Percentiles rank a stretch among this genome's conserved stretches.
These are phyloP conservation scores for Pituophis catenifer DNA, from an alignment of 2,113 vertebrate species.

Conservation along the genomic window DNA sequence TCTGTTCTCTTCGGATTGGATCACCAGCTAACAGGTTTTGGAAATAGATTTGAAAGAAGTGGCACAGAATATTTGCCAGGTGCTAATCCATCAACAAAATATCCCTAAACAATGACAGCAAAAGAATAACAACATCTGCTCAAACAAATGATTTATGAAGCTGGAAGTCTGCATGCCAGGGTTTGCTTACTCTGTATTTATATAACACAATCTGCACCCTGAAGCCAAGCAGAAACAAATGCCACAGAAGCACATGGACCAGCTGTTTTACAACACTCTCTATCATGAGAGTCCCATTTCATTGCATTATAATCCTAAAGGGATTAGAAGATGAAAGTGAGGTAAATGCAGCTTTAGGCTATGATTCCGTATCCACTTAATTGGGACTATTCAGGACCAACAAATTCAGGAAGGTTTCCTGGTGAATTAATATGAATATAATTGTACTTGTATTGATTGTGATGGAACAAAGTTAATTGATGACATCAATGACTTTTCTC, in stretches of 20 bases:
- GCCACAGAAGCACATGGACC: neutral
- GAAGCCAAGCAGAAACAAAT: constrained; percentile 17
- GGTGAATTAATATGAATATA: neutral
- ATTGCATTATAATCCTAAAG: neutral
- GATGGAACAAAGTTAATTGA: neutral
- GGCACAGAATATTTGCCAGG: neutral
- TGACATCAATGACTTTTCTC: neutral
- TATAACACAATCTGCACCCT: constrained; percentile 8
- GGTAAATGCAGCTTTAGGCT: neutral
- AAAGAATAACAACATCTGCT: constrained; percentile 42
- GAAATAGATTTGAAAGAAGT: neutral
- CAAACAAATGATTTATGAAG: constrained; percentile 26
- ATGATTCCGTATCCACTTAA: neutral
- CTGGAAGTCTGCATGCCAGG: neutral
- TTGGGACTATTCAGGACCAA: neutral
- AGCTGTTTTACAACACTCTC: constrained; percentile 1
- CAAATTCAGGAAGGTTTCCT: neutral
- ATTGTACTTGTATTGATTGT: neutral
- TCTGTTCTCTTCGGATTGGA: neutral
- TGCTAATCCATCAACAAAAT: constrained; percentile 12
- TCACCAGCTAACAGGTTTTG: neutral
- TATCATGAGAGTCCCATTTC: neutral
- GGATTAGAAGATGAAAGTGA: neutral
- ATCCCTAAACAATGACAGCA: constrained; percentile 30
- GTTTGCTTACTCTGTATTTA: neutral